phyloP scores from a whole-genome alignment of 2,797 vertebrate genomes.

The Hemitrygon akajei region DNA sequence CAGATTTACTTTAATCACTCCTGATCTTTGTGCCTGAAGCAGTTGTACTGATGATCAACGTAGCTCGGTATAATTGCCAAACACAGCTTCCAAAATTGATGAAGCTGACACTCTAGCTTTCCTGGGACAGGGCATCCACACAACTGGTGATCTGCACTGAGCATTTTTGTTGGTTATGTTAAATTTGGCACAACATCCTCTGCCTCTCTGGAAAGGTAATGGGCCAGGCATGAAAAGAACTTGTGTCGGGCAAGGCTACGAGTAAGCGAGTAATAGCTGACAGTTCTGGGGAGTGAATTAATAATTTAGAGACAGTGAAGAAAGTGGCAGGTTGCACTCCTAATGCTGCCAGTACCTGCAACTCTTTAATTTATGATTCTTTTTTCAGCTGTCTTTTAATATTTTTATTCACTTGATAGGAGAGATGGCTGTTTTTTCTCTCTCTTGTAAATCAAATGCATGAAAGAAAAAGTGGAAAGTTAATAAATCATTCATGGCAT shows the following conservation, averaged over 20 bases:
- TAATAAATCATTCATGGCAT: constrained; percentile 5
- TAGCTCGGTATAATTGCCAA: not conserved
- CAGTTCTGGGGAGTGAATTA: not conserved
- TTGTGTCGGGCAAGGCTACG: not conserved
- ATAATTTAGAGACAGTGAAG: not conserved
- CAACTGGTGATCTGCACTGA: no score
- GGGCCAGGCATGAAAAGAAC: not conserved
- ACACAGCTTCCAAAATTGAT: not conserved
- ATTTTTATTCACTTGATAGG: not conserved
- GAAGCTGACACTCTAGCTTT: not conserved
- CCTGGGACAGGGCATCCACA: not conserved
- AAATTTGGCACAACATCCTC: not conserved
- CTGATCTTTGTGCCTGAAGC: not conserved
- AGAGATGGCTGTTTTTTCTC: not conserved
- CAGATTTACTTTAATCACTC: not conserved
- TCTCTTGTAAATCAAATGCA: constrained; percentile 4
- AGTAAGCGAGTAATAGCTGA: not conserved
- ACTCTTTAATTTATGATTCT: not conserved
- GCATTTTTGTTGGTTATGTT: not conserved
- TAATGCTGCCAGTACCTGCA: not conserved
- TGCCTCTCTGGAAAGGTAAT: not conserved
- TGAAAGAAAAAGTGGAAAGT: not conserved
- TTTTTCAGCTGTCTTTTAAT: not conserved
- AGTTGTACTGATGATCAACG: not conserved
- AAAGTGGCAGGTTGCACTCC: not conserved